Percentiles rank a stretch among this genome's conserved stretches.
Evolutionary conservation across 2,113 vertebrate species (phyloP).

Genomic region (Zosterops lateralis): DNA sequence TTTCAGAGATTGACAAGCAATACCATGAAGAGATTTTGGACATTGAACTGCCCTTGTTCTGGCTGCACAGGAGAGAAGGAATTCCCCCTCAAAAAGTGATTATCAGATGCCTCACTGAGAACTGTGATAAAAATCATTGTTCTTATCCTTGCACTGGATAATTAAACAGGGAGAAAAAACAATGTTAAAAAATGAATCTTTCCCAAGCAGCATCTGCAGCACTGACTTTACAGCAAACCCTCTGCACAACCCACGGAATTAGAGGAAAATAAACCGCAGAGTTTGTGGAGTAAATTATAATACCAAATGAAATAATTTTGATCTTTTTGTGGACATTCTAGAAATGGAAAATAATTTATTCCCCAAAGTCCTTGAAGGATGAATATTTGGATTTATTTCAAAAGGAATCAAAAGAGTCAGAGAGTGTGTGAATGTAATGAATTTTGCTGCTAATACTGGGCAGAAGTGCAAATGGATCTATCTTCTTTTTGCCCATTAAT

Average conservation of each 20-base stretch:
- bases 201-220: neutral
- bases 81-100: neutral
- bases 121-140: neutral
- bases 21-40: neutral
- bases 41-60: rapidly evolving
- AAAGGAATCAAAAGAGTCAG: constrained; percentile 1
- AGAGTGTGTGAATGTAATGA: neutral
- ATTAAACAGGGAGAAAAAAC: neutral
- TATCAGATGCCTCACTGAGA: neutral
- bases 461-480: constrained; percentile 32
- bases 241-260: neutral
- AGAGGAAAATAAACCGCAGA: constrained; percentile 12
- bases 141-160: neutral
- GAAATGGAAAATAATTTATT: constrained; percentile 38
- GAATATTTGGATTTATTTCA: constrained; percentile 50
- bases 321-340: constrained; percentile 37
- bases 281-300: constrained; percentile 28
- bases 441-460: neutral
- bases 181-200: neutral
- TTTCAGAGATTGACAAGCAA: neutral
- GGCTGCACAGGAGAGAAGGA: neutral
- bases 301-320: constrained; percentile 36
- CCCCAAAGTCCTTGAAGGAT: neutral
- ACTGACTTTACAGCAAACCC: neutral
- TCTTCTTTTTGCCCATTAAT: constrained; percentile 29